Percentiles rank a stretch among this genome's conserved stretches.
phyloP scores from a whole-genome alignment of 1,140 invertebrate species.

The Ceratosolen fusciceps region DNA sequence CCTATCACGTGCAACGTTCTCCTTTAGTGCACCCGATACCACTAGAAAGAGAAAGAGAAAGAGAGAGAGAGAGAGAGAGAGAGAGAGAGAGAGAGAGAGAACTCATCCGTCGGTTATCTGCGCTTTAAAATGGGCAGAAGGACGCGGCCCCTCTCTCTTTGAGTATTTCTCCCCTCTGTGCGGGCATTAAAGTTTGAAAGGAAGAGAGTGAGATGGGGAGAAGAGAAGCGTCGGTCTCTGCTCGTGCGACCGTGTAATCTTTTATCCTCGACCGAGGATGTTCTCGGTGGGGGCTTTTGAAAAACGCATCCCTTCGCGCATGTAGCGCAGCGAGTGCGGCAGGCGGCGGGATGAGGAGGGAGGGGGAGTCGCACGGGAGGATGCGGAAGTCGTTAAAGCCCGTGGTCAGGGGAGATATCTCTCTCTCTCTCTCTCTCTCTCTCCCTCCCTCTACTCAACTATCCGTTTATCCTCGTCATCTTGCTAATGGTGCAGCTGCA shows the following conservation, averaged over 20 bases:
- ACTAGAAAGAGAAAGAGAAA: no score
- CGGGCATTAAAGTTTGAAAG: neutral
- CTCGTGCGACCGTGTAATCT: neutral
- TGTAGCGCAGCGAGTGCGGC: neutral
- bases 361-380: neutral
- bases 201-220: no score
- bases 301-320: neutral
- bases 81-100: no score
- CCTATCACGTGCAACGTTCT: no score
- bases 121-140: neutral
- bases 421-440: constrained; percentile 4
- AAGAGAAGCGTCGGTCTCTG: neutral
- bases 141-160: no score
- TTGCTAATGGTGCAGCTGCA: neutral
- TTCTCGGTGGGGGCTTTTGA: neutral
- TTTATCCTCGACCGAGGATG: neutral
- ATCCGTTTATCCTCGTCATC: constrained; percentile 40
- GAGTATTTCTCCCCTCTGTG: neutral
- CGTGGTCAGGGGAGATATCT: constrained; percentile 2
- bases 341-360: neutral
- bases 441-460: neutral
- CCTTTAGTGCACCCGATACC: neutral
- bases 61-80: no score
- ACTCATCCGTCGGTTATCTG: neutral
- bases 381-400: constrained; percentile 32